Base-by-base conservation (phyloP, 1,140 invertebrate species). In the Adoxophyes honmai region DNA sequence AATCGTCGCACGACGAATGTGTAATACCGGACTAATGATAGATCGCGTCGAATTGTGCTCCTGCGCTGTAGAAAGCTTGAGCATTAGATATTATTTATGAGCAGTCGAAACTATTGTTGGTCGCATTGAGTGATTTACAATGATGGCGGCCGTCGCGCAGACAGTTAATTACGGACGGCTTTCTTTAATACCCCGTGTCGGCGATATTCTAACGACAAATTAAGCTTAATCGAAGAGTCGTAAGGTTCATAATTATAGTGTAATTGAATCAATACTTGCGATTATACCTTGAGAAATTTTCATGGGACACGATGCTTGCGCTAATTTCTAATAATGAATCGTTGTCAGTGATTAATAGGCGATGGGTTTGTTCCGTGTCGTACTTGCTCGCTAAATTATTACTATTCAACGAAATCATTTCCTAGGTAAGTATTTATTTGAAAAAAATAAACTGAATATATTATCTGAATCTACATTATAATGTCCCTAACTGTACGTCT, bases 1-100 rank as follows among this genome's bases (percentile, higher is more conserved):
- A 75, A 73, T 73, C 60, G 71, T 66, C 70, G 68, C 74, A 76
- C 74, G 66, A 66, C 54, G 64, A 65, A 68, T 66, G 62, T 75
- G 69, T 68, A 68, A 70, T 68, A 66, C 74, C 67, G 62, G 60
- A 64, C 72, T 75, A 76, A 81, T 81, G 78, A 81, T 80, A 75
- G 73, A 80, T 81, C 67, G 66, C 64, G 52, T 48, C 72, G 74
- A 75, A 70, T 62, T 78, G 63, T 69, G 67, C 59, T 67, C 62
- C 62, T 60, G 54, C 61, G 54, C 7, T 56, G 64, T 82, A 78
- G 79, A 81, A 85, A 85, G 79, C 76, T 71, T 64, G 59, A 58
- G 57, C 60, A 72, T 77, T 74, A 74, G 72, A 72, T 67, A 67
- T 70, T 69, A 71, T 69, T 73, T 66, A 71, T 64, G 69, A 68